A percentile compares a stretch with the other conserved stretches of the same genome.
phyloP scores from a whole-genome alignment of 2,113 vertebrate species.

The Dasyurus viverrinus region DNA sequence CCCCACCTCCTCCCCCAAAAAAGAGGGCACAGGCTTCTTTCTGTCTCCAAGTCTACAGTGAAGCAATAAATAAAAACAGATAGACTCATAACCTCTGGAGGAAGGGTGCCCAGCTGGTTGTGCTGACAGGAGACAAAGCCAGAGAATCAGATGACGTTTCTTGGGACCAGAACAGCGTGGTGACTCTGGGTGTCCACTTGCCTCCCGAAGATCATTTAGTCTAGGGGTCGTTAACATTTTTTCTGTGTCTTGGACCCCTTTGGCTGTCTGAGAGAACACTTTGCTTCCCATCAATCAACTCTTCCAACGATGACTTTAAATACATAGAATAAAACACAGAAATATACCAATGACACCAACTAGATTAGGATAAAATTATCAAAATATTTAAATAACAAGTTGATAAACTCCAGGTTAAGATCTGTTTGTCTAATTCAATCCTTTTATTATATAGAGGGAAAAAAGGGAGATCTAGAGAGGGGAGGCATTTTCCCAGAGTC shows the following conservation, averaged over 20 bases:
- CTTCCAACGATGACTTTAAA: neutral
- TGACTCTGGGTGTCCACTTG: neutral
- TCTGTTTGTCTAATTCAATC: neutral
- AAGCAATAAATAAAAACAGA: neutral
- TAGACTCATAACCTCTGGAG: neutral
- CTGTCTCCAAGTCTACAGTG: neutral
- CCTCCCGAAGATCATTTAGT: neutral
- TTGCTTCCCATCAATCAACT: neutral
- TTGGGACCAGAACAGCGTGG: neutral
- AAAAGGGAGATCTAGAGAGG: neutral
- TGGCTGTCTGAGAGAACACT: neutral
- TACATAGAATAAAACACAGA: neutral
- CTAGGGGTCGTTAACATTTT: neutral
- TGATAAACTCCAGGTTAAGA: neutral
- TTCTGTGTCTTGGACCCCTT: neutral
- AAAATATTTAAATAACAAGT: neutral
- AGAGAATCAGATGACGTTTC: neutral
- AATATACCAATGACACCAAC: neutral
- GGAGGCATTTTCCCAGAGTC: neutral
- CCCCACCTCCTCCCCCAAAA: neutral
- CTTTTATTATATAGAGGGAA: neutral
- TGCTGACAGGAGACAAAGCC: neutral
- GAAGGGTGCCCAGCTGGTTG: neutral
- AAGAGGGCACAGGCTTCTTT: neutral
- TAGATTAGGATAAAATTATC: neutral